Conservation (phyloP, 2,113 vertebrate genomes). For the Manacus vitellinus region DNA sequence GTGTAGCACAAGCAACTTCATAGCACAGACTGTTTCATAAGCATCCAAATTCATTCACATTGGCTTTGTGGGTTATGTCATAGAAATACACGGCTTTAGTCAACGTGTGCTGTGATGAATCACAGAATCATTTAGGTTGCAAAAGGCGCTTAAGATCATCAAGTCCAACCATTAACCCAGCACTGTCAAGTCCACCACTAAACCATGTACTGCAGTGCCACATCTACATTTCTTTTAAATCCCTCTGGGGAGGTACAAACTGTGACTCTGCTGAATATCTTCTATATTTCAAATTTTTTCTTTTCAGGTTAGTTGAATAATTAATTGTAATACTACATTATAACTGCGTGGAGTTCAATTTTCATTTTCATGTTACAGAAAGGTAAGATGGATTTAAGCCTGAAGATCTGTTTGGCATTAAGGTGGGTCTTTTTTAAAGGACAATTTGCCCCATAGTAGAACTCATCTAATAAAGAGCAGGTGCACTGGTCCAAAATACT, state of each 20-base stretch:
- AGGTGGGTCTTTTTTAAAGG: neutral
- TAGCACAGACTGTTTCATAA: neutral
- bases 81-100: neutral
- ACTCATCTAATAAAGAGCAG: neutral
- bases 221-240: fast-evolving
- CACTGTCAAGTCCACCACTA: neutral
- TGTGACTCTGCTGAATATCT: neutral
- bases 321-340: neutral
- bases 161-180: fast-evolving
- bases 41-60: neutral
- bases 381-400: neutral
- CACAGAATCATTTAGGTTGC: neutral
- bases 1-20: neutral
- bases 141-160: neutral
- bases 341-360: neutral
- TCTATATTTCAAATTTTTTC: neutral
- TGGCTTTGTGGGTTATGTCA: neutral
- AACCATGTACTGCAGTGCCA: fast-evolving
- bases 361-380: neutral
- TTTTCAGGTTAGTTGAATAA: neutral
- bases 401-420: neutral
- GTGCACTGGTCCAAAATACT: neutral
- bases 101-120: neutral
- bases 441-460: neutral
- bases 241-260: neutral